Evolutionary conservation across 1,140 invertebrate genomes (phyloP), one percentile per base, ranked within the genome.

Genomic region (Trachymyrmex cornetzi): DNA sequence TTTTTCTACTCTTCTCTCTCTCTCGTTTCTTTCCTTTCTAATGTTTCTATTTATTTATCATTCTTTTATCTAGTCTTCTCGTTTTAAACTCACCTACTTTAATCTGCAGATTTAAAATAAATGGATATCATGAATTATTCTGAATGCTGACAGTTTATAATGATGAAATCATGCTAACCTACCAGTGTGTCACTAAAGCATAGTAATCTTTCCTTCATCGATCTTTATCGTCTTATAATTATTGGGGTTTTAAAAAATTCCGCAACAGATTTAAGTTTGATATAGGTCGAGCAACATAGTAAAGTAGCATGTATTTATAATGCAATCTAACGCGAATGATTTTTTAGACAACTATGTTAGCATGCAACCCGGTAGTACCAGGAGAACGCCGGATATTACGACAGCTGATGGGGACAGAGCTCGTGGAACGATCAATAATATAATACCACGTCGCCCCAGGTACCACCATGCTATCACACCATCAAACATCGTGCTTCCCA

Each of bases 351-450:
- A 27, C 27, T 69, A 55, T 90, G 87, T 92, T 90, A 92, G 90
- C 90, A 85, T 88, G 89, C 87, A 92, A 94, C 88, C 88, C 91
- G 90, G 90, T 92, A 94, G 91, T 94, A 93, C 90, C 91, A 94
- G 91, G 93, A 92, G 89, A 93, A 94, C 88, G 88, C 74, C 87
- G 85, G 89, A 90, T 90, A 94, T 90, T 89, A 91, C 92, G 91
- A 94, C 91, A 93, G 89, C 90, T 92, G 92, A 94, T 92, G 91
- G 90, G 90, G 90, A 94, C 93, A 94, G 85, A 92, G 89, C 89
- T 88, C 81, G 89, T 85, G 88, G 89, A 88, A 93, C 94, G 94
- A 94, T 94, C 94, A 94, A 94, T 94, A 94, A 94, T 90, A 94
- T 93, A 94, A 94, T 94, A 94, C 90, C 88, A 90, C 90, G 93